phyloP scores from a whole-genome alignment of 2,888 invertebrate species.

The Gisinianus flammeolus region DNA sequence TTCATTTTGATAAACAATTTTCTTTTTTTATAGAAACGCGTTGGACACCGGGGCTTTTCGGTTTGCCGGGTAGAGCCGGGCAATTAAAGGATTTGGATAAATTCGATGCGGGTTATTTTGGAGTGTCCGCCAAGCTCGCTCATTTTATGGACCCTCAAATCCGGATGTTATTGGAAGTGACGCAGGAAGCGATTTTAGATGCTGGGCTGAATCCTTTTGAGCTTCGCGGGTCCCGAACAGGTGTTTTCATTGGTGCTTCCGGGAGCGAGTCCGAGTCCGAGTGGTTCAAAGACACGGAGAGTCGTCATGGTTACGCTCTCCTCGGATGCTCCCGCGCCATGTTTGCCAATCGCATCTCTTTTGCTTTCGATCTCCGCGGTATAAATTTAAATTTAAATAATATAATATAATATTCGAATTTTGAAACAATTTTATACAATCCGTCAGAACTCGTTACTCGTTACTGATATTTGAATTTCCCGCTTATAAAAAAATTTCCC shows the following conservation, averaged over 20 bases:
- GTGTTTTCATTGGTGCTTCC: conserved; percentile 23
- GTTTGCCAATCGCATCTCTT: no score
- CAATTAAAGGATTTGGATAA: no score
- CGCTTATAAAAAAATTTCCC: neutral
- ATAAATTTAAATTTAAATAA: conserved; percentile 37
- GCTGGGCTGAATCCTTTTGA: conserved; percentile 16
- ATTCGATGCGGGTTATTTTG: no score
- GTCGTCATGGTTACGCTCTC: conserved; percentile 38
- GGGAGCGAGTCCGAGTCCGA: neutral
- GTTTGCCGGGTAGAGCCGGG: no score
- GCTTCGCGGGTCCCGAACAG: conserved; percentile 9
- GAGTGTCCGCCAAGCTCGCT: no score
- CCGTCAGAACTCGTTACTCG: conserved; percentile 97
- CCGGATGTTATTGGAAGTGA: no score
- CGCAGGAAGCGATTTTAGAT: no score
- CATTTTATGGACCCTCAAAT: no score
- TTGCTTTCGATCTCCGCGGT: conserved; percentile 28
- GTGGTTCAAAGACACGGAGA: neutral
- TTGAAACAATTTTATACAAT: conserved; percentile 68
- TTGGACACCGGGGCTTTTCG: no score
- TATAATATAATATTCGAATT: conserved; percentile 1
- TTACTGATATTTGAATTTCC: conserved; percentile 81
- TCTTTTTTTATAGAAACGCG: no score
- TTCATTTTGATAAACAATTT: no score
- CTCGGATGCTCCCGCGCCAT: conserved; percentile 61